These are phyloP conservation scores for Tiliacea citrago DNA, from an alignment of 2,888 invertebrate species.

Conservation along the genomic window DNA sequence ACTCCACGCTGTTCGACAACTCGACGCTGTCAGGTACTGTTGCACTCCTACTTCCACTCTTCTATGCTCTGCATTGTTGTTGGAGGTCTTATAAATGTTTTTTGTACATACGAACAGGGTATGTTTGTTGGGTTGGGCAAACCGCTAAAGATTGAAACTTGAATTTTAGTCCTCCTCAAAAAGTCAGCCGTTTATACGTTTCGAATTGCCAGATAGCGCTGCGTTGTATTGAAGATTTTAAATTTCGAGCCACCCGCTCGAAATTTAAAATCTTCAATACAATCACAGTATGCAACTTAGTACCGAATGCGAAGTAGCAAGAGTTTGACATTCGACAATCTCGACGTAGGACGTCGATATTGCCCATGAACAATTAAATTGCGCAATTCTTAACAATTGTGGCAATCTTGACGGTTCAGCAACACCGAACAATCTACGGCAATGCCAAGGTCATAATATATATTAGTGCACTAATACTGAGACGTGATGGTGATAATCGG, in stretches of 20 bases:
- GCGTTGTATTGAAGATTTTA: too few species aligned
- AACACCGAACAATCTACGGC: neutral
- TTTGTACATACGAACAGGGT: neutral
- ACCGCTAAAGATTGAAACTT: too few species aligned
- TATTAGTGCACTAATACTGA: neutral
- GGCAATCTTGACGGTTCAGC: neutral
- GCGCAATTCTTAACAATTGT: neutral
- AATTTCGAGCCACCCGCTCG: too few species aligned
- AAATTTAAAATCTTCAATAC: too few species aligned
- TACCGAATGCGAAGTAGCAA: too few species aligned
- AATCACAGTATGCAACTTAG: too few species aligned
- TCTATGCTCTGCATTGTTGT: neutral
- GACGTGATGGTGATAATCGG: neutral
- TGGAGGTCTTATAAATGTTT: neutral
- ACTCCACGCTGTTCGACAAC: conserved; percentile 45
- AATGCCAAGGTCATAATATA: neutral
- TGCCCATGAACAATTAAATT: neutral
- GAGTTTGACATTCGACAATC: too few species aligned
- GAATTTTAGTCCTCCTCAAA: neutral
- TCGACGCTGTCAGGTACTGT: conserved; percentile 28
- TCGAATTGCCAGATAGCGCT: too few species aligned
- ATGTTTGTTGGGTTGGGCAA: too few species aligned
- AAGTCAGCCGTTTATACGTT: neutral
- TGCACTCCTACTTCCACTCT: neutral
- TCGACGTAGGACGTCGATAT: neutral